These are phyloP conservation scores for Beaufortia kweichowensis DNA, from an alignment of 2,113 vertebrate genomes.

Conservation along the genomic window DNA sequence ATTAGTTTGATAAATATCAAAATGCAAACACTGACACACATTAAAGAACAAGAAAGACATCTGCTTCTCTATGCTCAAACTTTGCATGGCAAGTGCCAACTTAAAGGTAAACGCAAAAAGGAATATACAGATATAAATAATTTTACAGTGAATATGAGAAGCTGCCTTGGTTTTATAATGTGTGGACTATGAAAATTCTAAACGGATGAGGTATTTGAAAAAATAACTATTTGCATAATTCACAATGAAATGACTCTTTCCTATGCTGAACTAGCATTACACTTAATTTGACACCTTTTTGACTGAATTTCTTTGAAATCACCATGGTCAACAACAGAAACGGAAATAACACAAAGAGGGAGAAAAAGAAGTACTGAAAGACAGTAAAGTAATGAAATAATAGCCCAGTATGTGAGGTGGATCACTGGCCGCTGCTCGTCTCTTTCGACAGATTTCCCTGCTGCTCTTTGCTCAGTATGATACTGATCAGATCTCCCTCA, in stretches of 20 bases:
- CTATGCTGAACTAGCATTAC: not conserved
- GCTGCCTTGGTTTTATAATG: slow-evolving; percentile 67
- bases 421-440: slow-evolving; percentile 59
- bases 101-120: slow-evolving; percentile 36
- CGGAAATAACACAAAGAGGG: not conserved
- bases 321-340: slow-evolving; percentile 21
- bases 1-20: slow-evolving; percentile 67
- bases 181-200: slow-evolving; percentile 42
- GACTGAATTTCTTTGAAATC: slow-evolving; percentile 38
- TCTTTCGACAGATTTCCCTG: slow-evolving; percentile 64
- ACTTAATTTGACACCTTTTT: not conserved
- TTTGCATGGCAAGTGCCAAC: not conserved
- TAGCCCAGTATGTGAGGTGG: not conserved
- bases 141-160: slow-evolving; percentile 69
- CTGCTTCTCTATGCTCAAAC: slow-evolving; percentile 42
- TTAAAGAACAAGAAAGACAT: slow-evolving; percentile 49
- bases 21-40: slow-evolving; percentile 53
- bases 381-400: not conserved
- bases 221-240: slow-evolving; percentile 6
- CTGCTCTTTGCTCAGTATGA: slow-evolving; percentile 93
- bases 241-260: not conserved
- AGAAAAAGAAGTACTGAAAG: not conserved
- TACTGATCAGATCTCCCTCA: slow-evolving; percentile 96
- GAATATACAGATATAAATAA: slow-evolving; percentile 62
- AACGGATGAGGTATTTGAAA: slow-evolving; percentile 64